Conservation (phyloP, 2,888 invertebrate species). For the Hoplodrina blanda region DNA sequence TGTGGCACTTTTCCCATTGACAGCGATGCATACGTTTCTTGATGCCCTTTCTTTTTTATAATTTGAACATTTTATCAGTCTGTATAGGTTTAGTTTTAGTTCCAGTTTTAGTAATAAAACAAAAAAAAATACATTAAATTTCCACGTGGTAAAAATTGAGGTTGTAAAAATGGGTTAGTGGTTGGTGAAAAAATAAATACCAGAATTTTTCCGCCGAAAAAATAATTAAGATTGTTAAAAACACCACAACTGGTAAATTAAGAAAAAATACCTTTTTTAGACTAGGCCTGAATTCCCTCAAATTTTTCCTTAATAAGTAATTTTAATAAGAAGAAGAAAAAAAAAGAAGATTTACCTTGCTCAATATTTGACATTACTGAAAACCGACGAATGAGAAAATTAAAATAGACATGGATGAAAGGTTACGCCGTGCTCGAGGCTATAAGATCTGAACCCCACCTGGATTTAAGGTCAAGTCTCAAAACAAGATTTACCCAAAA, state of each 20-base stretch:
- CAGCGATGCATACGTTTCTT: no score
- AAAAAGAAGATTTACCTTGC: not conserved
- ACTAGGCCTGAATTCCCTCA: not conserved
- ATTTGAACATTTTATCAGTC: no score
- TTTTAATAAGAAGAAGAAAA: slow-evolving; percentile 1
- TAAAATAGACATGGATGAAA: slow-evolving; percentile 14
- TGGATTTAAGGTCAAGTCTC: not conserved
- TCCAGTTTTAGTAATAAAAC: no score
- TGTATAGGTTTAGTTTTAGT: no score
- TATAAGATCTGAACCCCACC: not conserved
- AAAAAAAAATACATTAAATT: no score
- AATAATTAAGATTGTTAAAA: not conserved
- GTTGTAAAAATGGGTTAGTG: no score
- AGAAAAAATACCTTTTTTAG: not conserved
- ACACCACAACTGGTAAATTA: not conserved
- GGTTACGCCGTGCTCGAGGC: not conserved
- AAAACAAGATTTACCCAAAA: not conserved
- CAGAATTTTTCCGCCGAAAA: not conserved
- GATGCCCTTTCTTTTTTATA: no score
- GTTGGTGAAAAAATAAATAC: not conserved
- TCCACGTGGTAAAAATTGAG: no score
- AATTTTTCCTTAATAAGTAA: slow-evolving; percentile 3
- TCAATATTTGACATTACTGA: slow-evolving; percentile 26
- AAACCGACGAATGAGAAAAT: slow-evolving; percentile 13
- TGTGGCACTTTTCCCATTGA: no score